Base-by-base conservation (phyloP, 2,888 invertebrate species). In the Blastobasis lacticolella region DNA sequence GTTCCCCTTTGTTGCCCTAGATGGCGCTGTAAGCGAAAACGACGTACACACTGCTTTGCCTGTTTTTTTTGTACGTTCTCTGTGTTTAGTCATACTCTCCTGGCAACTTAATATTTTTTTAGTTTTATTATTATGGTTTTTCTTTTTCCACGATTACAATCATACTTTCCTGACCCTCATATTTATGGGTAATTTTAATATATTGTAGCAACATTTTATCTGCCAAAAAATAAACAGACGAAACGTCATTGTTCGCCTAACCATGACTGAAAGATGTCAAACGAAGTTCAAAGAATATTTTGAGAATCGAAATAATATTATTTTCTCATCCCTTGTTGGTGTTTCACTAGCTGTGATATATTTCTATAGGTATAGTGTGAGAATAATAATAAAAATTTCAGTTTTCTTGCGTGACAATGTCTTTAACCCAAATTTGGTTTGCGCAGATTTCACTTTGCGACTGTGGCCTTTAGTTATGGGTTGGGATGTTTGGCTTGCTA, bases 201-300 rank as follows among this genome's bases (percentile, higher is more conserved):
- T 8, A 41, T 10, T 5, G 9, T 10, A 23, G 50, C 45, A 45
- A 50, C 50, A 51, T 51, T 50, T 7, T 7, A 41, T 10, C 4
- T 48, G 51, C 48, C 51, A 54, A 53, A 53, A 46, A 54, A 23
- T 23, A 23, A 49, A 55, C 61, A 62, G 53, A 57, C 66, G 61
- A 68, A 69, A 72, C 62, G 74, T 81, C 78, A 80, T 75, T 80
- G 61, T 69, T 75, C 74, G 73, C 61, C 65, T 76, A 82, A 74
- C 81, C 86, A 88, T 88, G 87, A 85, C 83, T 81, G 86, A 87
- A 82, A 83, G 84, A 83, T 87, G 87, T 88, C 87, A 87, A 78
- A 80, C 70, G 64, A 80, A 82, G 78, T 78, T 80, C 71, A 71
- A 63, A 75, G 79, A 82, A 73, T 83, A 81, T 77, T 77, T 79